A percentile compares a stretch with the other conserved stretches of the same genome.
These are phyloP conservation scores for Panulirus ornatus DNA, from an alignment of 1,140 invertebrate genomes.

Conservation along the genomic window DNA sequence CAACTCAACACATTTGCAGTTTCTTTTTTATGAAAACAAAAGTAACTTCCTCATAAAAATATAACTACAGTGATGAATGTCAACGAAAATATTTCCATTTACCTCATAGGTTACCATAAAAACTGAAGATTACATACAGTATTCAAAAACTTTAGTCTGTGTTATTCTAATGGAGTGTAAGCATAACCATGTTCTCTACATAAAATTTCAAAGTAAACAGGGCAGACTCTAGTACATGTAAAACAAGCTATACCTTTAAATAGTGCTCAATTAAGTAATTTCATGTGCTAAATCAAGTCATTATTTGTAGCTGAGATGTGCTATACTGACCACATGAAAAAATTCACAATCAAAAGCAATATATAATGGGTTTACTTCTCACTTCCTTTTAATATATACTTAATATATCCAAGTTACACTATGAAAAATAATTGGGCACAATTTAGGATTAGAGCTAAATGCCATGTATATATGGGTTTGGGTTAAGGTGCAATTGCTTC, in stretches of 20 bases:
- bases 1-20: too few species aligned
- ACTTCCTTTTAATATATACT: too few species aligned
- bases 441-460: slow-evolving; percentile 10
- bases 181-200: not conserved
- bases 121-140: too few species aligned
- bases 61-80: not conserved
- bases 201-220: not conserved
- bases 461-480: slow-evolving; percentile 11
- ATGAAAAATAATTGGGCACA: not conserved
- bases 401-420: not conserved
- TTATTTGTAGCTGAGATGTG: too few species aligned
- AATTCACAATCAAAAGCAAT: not conserved
- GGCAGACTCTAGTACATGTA: not conserved
- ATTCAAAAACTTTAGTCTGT: not conserved
- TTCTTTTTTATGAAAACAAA: not conserved
- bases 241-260: not conserved
- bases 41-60: not conserved
- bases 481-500: slow-evolving; percentile 16
- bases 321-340: not conserved
- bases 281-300: not conserved
- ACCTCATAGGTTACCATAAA: too few species aligned
- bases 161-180: not conserved
- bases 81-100: too few species aligned
- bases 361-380: not conserved
- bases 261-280: slow-evolving; percentile 4